Base-by-base conservation (phyloP, 2,797 vertebrate genomes). In the Echeneis naucrates region DNA sequence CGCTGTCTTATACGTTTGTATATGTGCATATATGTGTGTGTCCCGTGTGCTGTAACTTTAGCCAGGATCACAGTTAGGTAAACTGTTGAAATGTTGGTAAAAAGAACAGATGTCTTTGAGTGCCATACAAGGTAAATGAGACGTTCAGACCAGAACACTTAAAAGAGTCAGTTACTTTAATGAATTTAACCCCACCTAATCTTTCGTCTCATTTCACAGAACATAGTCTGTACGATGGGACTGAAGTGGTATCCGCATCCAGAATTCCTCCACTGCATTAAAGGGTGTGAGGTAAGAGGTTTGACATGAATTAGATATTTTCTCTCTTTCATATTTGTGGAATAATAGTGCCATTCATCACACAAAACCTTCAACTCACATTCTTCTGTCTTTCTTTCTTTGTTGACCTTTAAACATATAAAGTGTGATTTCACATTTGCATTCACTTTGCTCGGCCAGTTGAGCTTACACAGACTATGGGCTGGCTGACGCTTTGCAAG, bases 171-270 rank as follows among this genome's bases (percentile, higher is more conserved):
- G 11, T 42, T 54, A 67, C 76, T 21, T 78, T 38, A 37, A 73
- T 55, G 44, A 61, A 48, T 60, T 68, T 16, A 45, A 58, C 42
- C 26, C 59, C 13, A 33, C 14, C 48, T 38, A 12, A 52, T 54
- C 7, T 37, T 71, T 60, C 80, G 24, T 88, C 58, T 82, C 64
- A 17, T 81, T 78, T 85, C 75, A 60, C 90, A 99, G 98, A 97
- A 80, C 61, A 94, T 99, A 56, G 95, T 98, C 73, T 99, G 98
- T 84, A 99, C 98, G 0, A 98, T 97, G 58, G 96, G 96, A 75
- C 95, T 96, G 85, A 97, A 96, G 93, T 99, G 98, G 98, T 98
- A 97, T 85, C 98, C 98, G 78, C 95, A 95, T 65, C 97, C 97
- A 56, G 94, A 96, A 67, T 86, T 95, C 72, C 96, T 99, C 65